A percentile compares a stretch with the other conserved stretches of the same genome.
Evolutionary conservation across 2,113 vertebrate species (phyloP).

Genomic region (Candoia aspera): DNA sequence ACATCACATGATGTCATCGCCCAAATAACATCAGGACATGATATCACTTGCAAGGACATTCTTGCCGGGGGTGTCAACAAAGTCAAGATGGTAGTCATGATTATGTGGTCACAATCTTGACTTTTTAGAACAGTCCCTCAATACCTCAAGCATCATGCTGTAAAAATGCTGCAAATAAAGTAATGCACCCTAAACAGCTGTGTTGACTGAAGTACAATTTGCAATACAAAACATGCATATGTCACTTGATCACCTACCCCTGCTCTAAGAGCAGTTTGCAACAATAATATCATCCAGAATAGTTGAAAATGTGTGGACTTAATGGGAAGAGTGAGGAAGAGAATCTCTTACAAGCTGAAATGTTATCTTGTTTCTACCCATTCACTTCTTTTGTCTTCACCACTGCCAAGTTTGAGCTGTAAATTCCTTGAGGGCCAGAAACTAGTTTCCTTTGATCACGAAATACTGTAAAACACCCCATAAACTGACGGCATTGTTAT

Average conservation of each 20-base stretch:
- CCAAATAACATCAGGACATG: too few species aligned
- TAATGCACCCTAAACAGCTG: background rate
- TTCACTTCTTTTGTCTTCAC: background rate
- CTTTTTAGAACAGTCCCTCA: too few species aligned
- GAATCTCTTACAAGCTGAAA: background rate
- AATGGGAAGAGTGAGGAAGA: background rate
- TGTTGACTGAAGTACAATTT: background rate
- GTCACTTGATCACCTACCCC: background rate
- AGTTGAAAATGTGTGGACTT: background rate
- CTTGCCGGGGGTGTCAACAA: too few species aligned
- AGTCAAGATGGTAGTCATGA: too few species aligned
- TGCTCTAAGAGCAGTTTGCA: background rate
- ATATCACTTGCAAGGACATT: too few species aligned
- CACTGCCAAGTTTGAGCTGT: background rate
- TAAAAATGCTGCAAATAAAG: too few species aligned
- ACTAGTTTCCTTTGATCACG: background rate
- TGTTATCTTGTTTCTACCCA: background rate
- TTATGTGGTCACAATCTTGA: too few species aligned
- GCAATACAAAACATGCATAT: background rate
- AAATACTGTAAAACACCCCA: background rate
- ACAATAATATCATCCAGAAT: background rate
- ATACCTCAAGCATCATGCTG: too few species aligned
- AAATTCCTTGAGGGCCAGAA: background rate
- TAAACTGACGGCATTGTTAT: conserved; percentile 18
- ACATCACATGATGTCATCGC: too few species aligned